Evolutionary conservation across 2,113 vertebrate species (phyloP), one percentile per base, ranked within the genome.

Genomic region (Pelusios castaneus): DNA sequence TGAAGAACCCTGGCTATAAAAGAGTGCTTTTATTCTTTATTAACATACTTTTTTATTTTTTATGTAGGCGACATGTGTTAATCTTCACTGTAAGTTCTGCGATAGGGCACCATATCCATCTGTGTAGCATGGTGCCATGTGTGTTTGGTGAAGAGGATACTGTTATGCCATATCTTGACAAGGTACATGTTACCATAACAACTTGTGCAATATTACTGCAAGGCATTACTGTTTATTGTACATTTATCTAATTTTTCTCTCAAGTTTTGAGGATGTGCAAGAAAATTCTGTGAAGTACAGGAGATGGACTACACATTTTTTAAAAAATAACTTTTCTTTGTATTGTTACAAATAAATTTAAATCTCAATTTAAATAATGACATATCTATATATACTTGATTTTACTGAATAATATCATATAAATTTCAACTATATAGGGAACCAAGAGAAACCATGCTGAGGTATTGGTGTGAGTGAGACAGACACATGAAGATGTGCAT

Each of bases 131-230:
- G 96, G 98, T 98, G 8, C 98, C 98, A 1, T 99, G 99, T 89
- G 91, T 98, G 78, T 98, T 99, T 80, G 99, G 98, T 91, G 99
- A 99, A 63, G 99, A 99, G 94, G 99, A 99, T 49, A 89, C 88
- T 55, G 95, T 99, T 94, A 96, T 99, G 88, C 96, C 98, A 96
- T 77, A 95, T 87, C 98, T 99, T 60, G 97, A 97, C 90, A 98
- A 98, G 98, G 99, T 99, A 97, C 89, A 79, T 76, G 55, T 96
- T 89, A 47, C 85, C 38, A 92, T 83, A 82, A 80, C 54, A 89
- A 86, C 41, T 83, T 24, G 25, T 95, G 80, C 38, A 38, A 25
- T 90, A 55, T 41, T 75, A 12, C n/a, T 41, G 60, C 45, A 79
- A 0, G 0, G 1, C 76, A 38, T 67, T 90, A 73, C 27, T 22